phyloP scores from a whole-genome alignment of 2,113 vertebrate species.

The Aleadryas rufinucha region DNA sequence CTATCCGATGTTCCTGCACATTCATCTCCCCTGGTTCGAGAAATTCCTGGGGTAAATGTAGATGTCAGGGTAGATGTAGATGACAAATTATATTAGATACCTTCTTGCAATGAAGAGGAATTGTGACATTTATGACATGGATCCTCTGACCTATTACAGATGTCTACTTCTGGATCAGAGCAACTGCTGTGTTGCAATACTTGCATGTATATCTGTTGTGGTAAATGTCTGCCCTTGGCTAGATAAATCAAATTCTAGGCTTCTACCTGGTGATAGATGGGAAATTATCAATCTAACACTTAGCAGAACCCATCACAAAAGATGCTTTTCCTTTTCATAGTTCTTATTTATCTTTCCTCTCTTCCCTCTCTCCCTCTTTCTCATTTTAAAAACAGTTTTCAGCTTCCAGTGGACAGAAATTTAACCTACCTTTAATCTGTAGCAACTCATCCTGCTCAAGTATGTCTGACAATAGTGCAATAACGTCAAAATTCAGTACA shows the following conservation, averaged over 20 bases:
- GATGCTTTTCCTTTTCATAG: background rate
- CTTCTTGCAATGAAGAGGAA: background rate
- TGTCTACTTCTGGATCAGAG: background rate
- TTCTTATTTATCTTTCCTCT: background rate
- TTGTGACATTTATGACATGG: background rate
- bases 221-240: background rate
- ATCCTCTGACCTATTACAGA: background rate
- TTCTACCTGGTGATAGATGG: background rate
- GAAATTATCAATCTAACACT: background rate
- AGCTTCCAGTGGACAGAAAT: background rate
- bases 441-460: background rate
- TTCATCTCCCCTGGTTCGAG: background rate
- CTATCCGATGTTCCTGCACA: background rate
- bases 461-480: background rate
- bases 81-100: background rate
- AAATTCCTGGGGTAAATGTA: background rate
- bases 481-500: background rate
- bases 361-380: background rate
- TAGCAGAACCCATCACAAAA: background rate
- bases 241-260: background rate
- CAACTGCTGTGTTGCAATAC: background rate
- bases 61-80: background rate
- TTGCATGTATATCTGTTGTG: background rate
- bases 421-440: background rate
- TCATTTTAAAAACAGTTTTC: background rate